phyloP scores from a whole-genome alignment of 2,797 vertebrate species.

The Acanthurus tractus region DNA sequence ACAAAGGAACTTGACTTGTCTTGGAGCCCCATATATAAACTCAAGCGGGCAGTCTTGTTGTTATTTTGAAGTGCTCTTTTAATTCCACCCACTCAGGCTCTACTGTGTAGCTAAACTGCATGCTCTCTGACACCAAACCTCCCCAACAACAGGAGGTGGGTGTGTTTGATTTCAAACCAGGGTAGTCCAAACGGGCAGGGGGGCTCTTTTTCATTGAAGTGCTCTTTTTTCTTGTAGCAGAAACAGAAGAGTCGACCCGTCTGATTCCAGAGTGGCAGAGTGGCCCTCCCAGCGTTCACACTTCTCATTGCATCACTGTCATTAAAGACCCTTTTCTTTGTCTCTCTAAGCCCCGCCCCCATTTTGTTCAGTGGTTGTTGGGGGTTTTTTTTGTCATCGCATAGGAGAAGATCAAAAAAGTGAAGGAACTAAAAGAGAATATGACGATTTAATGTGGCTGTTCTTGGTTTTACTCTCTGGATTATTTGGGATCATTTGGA shows the following conservation, averaged over 20 bases:
- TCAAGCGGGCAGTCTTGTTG: constrained; percentile 44
- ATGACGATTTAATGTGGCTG: constrained; percentile 34
- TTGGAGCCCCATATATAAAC: constrained; percentile 34
- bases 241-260: constrained; percentile 40
- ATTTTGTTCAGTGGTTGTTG: constrained; percentile 21
- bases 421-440: constrained; percentile 65
- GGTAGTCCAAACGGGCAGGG: constrained; percentile 30
- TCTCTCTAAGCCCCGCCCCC: constrained; percentile 38
- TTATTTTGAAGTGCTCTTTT: constrained; percentile 77
- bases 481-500: constrained; percentile 34
- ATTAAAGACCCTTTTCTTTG: constrained; percentile 35
- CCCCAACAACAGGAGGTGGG: constrained; percentile 27
- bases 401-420: constrained; percentile 49
- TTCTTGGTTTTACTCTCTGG: constrained; percentile 34
- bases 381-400: constrained; percentile 13
- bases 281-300: constrained; percentile 4
- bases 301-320: constrained; percentile 15
- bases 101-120: constrained; percentile 62
- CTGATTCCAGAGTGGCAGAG: constrained; percentile 4
- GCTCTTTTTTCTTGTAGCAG: constrained; percentile 75
- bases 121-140: constrained; percentile 40
- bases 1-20: constrained; percentile 37
- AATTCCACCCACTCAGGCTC: constrained; percentile 54
- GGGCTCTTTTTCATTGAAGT: constrained; percentile 55
- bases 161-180: constrained; percentile 54